These are phyloP conservation scores for Amblyjoppa proteus DNA, from an alignment of 2,888 invertebrate species.

Conservation along the genomic window DNA sequence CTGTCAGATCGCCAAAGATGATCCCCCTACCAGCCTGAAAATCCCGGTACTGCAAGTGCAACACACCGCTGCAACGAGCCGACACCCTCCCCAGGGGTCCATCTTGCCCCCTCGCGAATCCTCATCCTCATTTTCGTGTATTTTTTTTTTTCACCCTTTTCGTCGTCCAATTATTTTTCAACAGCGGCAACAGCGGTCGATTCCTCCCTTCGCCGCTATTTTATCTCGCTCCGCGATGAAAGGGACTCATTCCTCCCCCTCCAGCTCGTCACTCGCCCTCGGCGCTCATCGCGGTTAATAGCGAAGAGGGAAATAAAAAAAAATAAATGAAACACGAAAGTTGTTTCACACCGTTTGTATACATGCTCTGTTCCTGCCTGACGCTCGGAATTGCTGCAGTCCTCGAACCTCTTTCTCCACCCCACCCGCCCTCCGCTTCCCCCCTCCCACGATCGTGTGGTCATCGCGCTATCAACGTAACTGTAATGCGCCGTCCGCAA, in stretches of 20 bases:
- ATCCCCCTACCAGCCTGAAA: conserved; percentile 37
- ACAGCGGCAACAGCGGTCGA: conserved; percentile 18
- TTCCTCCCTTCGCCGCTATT: conserved; percentile 26
- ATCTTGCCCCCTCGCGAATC: background rate
- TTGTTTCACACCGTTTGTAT: conserved; percentile 43
- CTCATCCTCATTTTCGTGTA: background rate
- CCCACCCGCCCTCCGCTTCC: background rate
- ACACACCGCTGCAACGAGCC: conserved; percentile 32
- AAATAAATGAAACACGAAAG: conserved; percentile 17
- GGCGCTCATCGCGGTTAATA: conserved; percentile 22
- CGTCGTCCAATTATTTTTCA: conserved; percentile 54
- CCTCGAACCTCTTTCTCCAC: conserved; percentile 18
- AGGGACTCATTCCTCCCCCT: conserved; percentile 5
- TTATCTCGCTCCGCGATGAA: conserved; percentile 32
- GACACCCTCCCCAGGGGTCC: conserved; percentile 41
- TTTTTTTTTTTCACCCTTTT: background rate
- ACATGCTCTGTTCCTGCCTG: conserved; percentile 13
- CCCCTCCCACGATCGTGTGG: conserved; percentile 45
- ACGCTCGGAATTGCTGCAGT: conserved; percentile 32
- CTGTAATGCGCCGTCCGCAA: conserved; percentile 59
- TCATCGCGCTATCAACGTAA: conserved; percentile 67
- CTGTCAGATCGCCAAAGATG: conserved; percentile 68
- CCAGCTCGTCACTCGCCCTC: background rate
- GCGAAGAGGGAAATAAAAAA: conserved; percentile 25
- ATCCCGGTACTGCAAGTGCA: conserved; percentile 46